Evolutionary conservation across 2,113 vertebrate genomes (phyloP), one percentile per base, ranked within the genome.

Genomic region (Alligator mississippiensis): DNA sequence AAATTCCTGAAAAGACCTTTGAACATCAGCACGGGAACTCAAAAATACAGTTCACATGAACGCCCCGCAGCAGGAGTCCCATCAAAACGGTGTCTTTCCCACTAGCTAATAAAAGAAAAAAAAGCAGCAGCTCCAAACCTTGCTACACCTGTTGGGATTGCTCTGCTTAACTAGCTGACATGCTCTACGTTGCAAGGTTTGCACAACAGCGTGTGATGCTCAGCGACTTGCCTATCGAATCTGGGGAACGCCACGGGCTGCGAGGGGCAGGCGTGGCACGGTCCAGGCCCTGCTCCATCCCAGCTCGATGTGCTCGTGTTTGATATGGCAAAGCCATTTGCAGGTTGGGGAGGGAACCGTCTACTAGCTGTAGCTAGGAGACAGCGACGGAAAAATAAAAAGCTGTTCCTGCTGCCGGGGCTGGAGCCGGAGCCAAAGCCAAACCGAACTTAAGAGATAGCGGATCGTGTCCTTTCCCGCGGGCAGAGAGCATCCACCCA

Each of bases 371-470:
- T 70, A 60, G 90, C 61, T 11, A 64, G n/a, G 90, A 93, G 92
- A 84, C 22, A 38, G 85, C 92, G 84, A 47, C 12, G 55, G 55
- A 86, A 76, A 24, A 86, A 54, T 3, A 30, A 28, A 38, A 76
- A 25, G 63, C 80, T 77, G 74, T 19, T 90, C 74, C 82, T 6
- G 47, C 11, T 81, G 80, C 77, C 12, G 90, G 90, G 62, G 58
- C 9, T 2, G 54, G 28, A 68, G 54, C 0, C 0, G 78, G 59
- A 85, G 83, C 82, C 4, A 62, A 87, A 84, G 91, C 47, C 91
- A 96, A 94, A 93, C 86, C 86, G 2, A 64, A 89, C 58, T 24
- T 82, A 94, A 85, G 92, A 75, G 88, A 92, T 0, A 68, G 60
- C 75, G 30, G 81, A 5, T 6, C 70, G 91, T 7, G 24, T 5